Base-by-base conservation (phyloP, 2,797 vertebrate genomes). In the Kryptolebias ocellatus region DNA sequence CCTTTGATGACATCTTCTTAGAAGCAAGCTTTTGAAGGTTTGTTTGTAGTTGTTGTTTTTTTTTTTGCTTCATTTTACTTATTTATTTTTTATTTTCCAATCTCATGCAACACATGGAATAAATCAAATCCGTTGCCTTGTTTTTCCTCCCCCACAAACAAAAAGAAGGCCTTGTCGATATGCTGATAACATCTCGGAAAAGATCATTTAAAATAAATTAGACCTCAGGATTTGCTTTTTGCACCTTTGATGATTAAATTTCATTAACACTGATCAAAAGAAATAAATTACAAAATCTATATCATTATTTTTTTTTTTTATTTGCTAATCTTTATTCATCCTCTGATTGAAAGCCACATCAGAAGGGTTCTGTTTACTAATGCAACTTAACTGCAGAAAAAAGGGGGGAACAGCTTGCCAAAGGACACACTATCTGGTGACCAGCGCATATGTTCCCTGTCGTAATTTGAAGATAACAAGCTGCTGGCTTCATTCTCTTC, bases 91-190 rank as follows among this genome's bases (percentile, higher is more conserved):
- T 51, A 34, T 67, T 9, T 24, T 24, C 44, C 61, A 52, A 31
- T 76, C 55, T 18, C 5, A 34, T 49, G 42, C 28, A 18, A 27
- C 50, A 59, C 63, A 28, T 59, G 62, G 60, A 74, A 74, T 65
- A 55, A 76, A 66, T 63, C 64, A 50, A 64, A 78, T n/a, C 24
- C 60, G 74, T 58, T 72, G 46, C 53, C 51, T 68, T 58, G 56
- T 63, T 52, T 70, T 72, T 59, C 44, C 44, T 70, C 73, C 27
- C 24, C 34, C n/a, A n/a, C 46, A n/a, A 76, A 50, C 50, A 37
- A 34, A 61, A 60, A 46, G 17, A 17, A 34, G 42, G 28, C 5
- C 4, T 4, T 18, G 29, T 49, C 39, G 27, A 39, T 31, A 6
- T n/a, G 20, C 14, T 46, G 4, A 14, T 57, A 10, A 16, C 4